Evolutionary conservation across 2,888 invertebrate species (phyloP).

Genomic region (Troides oblongomaculatus): DNA sequence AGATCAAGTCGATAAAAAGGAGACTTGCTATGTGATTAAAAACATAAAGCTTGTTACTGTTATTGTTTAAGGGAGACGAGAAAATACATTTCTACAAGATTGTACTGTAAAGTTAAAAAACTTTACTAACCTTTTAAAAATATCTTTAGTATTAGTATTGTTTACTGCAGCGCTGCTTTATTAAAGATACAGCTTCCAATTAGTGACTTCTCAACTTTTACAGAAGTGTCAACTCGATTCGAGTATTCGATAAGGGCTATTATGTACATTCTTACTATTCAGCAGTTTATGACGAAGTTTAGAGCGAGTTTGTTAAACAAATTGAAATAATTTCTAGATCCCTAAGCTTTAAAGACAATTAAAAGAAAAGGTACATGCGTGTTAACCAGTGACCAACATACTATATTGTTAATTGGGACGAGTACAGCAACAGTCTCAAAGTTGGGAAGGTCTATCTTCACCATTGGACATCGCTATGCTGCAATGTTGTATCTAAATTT

Average conservation of each 20-base stretch:
- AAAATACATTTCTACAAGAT: not conserved
- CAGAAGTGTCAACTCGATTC: conserved; percentile 13
- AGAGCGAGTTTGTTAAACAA: not conserved
- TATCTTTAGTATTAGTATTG: not conserved
- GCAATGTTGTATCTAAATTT: not conserved
- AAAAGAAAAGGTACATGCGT: too few species aligned
- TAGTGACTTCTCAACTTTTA: conserved; percentile 16
- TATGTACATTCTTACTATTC: conserved; percentile 4
- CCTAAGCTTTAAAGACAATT: too few species aligned
- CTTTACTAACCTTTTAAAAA: not conserved
- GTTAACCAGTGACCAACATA: too few species aligned
- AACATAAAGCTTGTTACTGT: too few species aligned
- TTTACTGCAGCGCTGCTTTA: not conserved
- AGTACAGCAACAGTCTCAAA: too few species aligned
- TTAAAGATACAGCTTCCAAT: conserved; percentile 26
- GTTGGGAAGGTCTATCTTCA: too few species aligned
- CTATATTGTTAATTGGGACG: too few species aligned
- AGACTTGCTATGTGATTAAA: too few species aligned
- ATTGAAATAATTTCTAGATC: not conserved
- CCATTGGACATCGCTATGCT: too few species aligned
- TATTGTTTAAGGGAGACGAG: too few species aligned
- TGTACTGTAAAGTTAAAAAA: not conserved
- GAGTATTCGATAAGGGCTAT: conserved; percentile 13
- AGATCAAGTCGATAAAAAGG: too few species aligned
- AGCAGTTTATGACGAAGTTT: not conserved